A percentile compares a stretch with the other conserved stretches of the same genome.
phyloP scores from a whole-genome alignment of 2,113 vertebrate genomes.

The Silurus asotus region DNA sequence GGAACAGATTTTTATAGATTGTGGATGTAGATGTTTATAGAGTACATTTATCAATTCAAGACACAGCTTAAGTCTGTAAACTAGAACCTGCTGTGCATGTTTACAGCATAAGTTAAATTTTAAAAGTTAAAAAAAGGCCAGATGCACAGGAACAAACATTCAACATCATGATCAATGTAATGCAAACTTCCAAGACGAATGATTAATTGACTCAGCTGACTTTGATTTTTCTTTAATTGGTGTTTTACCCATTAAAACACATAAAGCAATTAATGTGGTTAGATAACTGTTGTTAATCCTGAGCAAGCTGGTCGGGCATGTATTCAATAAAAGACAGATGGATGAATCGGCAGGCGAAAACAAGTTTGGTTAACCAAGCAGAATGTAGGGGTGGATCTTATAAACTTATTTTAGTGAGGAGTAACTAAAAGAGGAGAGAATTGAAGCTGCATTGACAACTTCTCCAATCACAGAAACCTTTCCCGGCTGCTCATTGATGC shows the following conservation, averaged over 20 bases:
- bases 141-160: not conserved
- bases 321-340: conserved; percentile 41
- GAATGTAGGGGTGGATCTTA: conserved; percentile 20
- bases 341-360: not conserved
- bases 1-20: not conserved
- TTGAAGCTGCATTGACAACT: conserved; percentile 35
- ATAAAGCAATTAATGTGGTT: conserved; percentile 12
- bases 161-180: conserved; percentile 9
- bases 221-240: conserved; percentile 6
- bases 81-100: not conserved
- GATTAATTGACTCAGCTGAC: conserved; percentile 8
- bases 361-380: conserved; percentile 13
- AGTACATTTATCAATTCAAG: not conserved
- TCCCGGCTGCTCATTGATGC: conserved; percentile 51
- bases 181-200: not conserved
- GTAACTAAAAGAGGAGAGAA: conserved; percentile 35
- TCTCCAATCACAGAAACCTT: conserved; percentile 26
- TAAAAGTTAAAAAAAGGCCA: not conserved
- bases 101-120: not conserved
- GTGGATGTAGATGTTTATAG: not conserved
- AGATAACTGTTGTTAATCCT: conserved; percentile 15
- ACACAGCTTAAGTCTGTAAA: not conserved
- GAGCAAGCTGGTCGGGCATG: conserved; percentile 11
- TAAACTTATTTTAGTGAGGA: conserved; percentile 38
- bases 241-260: conserved; percentile 3